Percentiles rank a stretch among this genome's conserved stretches.
phyloP scores from a whole-genome alignment of 2,797 vertebrate genomes.

The Iguana delicatissima region DNA sequence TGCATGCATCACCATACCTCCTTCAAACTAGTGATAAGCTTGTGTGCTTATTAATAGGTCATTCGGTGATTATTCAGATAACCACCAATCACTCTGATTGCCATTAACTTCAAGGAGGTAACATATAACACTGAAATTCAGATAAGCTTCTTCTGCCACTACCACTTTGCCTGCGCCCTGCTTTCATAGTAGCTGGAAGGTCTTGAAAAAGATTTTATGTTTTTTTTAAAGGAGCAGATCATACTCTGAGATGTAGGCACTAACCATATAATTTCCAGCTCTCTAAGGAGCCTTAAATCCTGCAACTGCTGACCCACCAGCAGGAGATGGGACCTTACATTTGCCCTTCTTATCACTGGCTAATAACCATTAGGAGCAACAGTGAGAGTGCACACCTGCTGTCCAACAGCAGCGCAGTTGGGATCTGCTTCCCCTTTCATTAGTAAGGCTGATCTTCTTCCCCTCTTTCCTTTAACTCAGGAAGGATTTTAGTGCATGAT shows the following conservation, averaged over 20 bases:
- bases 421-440: slow-evolving; percentile 69
- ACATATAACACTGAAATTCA: slow-evolving; percentile 71
- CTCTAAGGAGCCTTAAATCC: slow-evolving; percentile 81
- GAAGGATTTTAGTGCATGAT: slow-evolving; percentile 57
- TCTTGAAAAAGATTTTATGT: slow-evolving; percentile 68
- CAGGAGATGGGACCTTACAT: slow-evolving; percentile 85
- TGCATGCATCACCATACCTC: slow-evolving; percentile 48
- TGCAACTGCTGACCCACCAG: slow-evolving; percentile 87
- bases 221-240: slow-evolving; percentile 60
- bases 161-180: neutral
- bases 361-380: slow-evolving; percentile 88
- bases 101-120: slow-evolving; percentile 75
- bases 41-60: slow-evolving; percentile 12
- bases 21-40: slow-evolving; percentile 73
- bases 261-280: slow-evolving; percentile 80
- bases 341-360: slow-evolving; percentile 88
- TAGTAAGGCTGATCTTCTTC: neutral
- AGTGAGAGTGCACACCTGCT: slow-evolving; percentile 90
- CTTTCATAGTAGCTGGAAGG: slow-evolving; percentile 51
- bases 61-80: slow-evolving; percentile 69
- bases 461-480: neutral
- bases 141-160: slow-evolving; percentile 52
- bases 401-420: slow-evolving; percentile 79
- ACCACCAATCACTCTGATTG: slow-evolving; percentile 72
- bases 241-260: slow-evolving; percentile 73